Percentiles rank a stretch among this genome's conserved stretches.
Conservation (phyloP, 2,113 vertebrate genomes). For the Hydropotes inermis region DNA sequence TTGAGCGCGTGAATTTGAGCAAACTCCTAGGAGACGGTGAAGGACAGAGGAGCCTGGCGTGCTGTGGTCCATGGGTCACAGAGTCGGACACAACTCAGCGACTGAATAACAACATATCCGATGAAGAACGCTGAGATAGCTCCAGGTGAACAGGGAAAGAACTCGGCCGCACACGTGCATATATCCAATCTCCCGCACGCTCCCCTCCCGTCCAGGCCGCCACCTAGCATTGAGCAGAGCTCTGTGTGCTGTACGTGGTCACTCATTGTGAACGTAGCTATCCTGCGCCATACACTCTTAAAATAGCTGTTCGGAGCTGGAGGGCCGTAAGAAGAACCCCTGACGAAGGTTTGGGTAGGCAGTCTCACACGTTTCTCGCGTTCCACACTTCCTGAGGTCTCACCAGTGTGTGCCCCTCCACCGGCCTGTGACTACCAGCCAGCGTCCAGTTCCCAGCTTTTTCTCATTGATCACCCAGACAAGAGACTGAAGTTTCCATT, state of each 20-base stretch:
- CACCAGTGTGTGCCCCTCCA: not conserved
- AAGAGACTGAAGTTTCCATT: not conserved
- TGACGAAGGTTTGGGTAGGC: not conserved
- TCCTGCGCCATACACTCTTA: not conserved
- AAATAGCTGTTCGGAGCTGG: not conserved
- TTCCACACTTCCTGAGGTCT: not conserved
- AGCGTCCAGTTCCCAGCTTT: not conserved
- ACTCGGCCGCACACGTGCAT: accelerated
- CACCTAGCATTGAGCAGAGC: accelerated
- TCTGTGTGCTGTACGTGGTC: accelerated
- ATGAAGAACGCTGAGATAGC: not conserved
- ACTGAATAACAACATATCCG: accelerated
- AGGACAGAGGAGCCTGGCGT: not conserved
- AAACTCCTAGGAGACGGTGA: not conserved
- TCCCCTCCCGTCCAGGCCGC: not conserved
- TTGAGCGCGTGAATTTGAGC: not conserved
- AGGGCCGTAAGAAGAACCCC: not conserved
- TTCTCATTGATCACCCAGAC: not conserved
- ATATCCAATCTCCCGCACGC: accelerated
- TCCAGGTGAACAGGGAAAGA: not conserved
- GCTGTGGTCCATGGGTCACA: not conserved
- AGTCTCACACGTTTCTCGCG: not conserved
- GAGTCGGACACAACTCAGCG: not conserved
- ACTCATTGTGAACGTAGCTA: accelerated
- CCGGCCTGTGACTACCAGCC: not conserved